These are phyloP conservation scores for Neodiprion fabricii DNA, from an alignment of 1,140 invertebrate species.

Conservation along the genomic window DNA sequence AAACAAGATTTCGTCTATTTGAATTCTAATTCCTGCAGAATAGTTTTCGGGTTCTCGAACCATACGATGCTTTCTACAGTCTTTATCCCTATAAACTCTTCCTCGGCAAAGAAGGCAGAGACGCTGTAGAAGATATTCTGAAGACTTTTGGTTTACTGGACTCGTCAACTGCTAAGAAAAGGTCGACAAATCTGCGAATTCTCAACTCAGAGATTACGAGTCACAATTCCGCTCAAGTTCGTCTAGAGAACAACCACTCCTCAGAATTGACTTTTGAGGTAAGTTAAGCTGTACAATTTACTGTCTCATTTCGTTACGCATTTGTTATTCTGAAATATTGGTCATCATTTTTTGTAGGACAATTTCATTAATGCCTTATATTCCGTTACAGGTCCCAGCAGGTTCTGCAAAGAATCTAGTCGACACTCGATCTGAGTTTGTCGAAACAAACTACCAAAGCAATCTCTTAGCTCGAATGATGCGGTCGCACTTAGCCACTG, in stretches of 20 bases:
- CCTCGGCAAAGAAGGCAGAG: slow-evolving; percentile 74
- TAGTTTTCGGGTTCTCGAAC: slow-evolving; percentile 68
- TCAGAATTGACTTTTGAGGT: slow-evolving; percentile 52
- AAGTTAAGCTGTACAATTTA: slow-evolving; percentile 25
- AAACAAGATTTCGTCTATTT: no score
- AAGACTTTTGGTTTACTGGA: slow-evolving; percentile 66
- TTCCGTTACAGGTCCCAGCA: slow-evolving; percentile 46
- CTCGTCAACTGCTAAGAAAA: slow-evolving; percentile 19
- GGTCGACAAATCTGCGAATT: slow-evolving; percentile 41
- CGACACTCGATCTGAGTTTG: slow-evolving; percentile 49
- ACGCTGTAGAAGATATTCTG: slow-evolving; percentile 73
- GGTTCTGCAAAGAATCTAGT: slow-evolving; percentile 35
- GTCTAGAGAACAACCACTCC: slow-evolving; percentile 45
- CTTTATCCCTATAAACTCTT: slow-evolving; percentile 87
- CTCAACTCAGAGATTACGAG: slow-evolving; percentile 31
- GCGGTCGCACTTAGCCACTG: slow-evolving; percentile 77
- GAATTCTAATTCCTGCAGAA: slow-evolving; percentile 65
- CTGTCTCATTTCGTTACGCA: slow-evolving; percentile 9
- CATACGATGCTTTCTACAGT: slow-evolving; percentile 73
- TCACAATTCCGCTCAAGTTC: slow-evolving; percentile 44
- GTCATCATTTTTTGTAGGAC: slow-evolving; percentile 14
- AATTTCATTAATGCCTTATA: slow-evolving; percentile 14
- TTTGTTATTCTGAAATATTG: slow-evolving; percentile 2
- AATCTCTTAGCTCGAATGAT: slow-evolving; percentile 79
- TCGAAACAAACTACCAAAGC: slow-evolving; percentile 84